Evolutionary conservation across 2,888 invertebrate species (phyloP).

Genomic region (Nebria salina): DNA sequence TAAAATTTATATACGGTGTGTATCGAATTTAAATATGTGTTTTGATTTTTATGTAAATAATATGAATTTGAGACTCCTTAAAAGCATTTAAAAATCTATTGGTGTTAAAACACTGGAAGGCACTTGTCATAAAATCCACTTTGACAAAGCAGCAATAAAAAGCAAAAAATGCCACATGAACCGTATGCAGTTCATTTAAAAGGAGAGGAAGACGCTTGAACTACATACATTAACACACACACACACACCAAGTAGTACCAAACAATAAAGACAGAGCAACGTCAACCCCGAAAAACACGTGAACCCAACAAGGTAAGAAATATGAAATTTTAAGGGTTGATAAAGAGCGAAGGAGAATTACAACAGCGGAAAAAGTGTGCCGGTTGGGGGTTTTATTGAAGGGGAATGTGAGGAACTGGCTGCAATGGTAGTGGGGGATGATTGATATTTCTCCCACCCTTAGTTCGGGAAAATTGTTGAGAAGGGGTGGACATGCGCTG

Average conservation of each 20-base stretch:
- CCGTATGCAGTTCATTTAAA: constrained; percentile 16
- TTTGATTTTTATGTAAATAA: no score
- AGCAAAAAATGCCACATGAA: neutral
- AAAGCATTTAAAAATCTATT: neutral
- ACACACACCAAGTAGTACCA: neutral
- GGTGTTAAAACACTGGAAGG: neutral
- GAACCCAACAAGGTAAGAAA: neutral
- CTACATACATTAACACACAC: neutral
- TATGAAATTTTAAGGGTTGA: constrained; percentile 2
- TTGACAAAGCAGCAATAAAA: constrained; percentile 5
- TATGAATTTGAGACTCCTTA: neutral
- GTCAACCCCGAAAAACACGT: neutral
- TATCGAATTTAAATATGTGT: no score
- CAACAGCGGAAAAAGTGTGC: neutral
- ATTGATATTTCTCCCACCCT: constrained; percentile 19
- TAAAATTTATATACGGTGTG: no score
- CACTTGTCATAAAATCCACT: constrained; percentile 10
- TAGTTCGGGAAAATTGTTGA: neutral
- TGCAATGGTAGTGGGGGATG: constrained; percentile 27
- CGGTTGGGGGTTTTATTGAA: constrained; percentile 22
- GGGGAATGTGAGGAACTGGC: constrained; percentile 18
- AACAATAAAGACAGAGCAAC: neutral
- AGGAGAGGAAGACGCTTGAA: constrained; percentile 12
- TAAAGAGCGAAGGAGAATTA: neutral
- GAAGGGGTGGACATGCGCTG: constrained; percentile 24